phyloP scores from a whole-genome alignment of 2,888 invertebrate genomes.

The Nyleta sp. region DNA sequence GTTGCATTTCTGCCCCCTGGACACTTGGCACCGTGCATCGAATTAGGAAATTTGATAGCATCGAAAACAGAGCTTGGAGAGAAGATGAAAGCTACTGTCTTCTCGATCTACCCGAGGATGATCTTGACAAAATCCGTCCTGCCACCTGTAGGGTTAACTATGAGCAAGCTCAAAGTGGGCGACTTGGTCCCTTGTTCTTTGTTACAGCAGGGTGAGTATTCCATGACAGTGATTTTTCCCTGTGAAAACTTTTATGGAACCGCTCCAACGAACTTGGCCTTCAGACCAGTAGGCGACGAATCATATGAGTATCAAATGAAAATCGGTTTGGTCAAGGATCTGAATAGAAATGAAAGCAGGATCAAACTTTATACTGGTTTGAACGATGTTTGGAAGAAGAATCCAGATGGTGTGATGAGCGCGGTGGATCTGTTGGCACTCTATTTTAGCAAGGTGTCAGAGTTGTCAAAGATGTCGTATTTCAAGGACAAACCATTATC shows the following conservation, averaged over 20 bases:
- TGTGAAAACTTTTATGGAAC: constrained; percentile 69
- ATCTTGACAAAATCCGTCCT: constrained; percentile 73
- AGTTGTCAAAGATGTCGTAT: constrained; percentile 71
- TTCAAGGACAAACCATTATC: constrained; percentile 72
- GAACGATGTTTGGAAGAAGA: constrained; percentile 61
- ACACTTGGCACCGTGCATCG: constrained; percentile 75
- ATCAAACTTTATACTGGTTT: constrained; percentile 70
- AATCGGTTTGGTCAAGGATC: constrained; percentile 18
- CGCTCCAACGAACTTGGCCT: constrained; percentile 67
- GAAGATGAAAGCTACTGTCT: constrained; percentile 73
- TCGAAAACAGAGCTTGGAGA: constrained; percentile 72
- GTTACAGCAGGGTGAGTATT: constrained; percentile 65
- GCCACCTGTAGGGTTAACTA: constrained; percentile 63
- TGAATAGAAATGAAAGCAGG: constrained; percentile 67
- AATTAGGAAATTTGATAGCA: constrained; percentile 73
- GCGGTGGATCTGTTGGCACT: constrained; percentile 73
- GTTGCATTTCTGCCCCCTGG: constrained; percentile 76
- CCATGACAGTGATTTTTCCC: constrained; percentile 73
- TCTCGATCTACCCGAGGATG: constrained; percentile 72
- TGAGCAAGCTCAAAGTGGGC: constrained; percentile 70
- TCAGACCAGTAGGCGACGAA: background rate
- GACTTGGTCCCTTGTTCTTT: constrained; percentile 74
- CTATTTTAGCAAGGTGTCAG: constrained; percentile 74
- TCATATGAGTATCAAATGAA: constrained; percentile 7
- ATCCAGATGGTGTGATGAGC: constrained; percentile 67